phyloP scores from a whole-genome alignment of 2,888 invertebrate genomes.

The Ectobius pallidus region DNA sequence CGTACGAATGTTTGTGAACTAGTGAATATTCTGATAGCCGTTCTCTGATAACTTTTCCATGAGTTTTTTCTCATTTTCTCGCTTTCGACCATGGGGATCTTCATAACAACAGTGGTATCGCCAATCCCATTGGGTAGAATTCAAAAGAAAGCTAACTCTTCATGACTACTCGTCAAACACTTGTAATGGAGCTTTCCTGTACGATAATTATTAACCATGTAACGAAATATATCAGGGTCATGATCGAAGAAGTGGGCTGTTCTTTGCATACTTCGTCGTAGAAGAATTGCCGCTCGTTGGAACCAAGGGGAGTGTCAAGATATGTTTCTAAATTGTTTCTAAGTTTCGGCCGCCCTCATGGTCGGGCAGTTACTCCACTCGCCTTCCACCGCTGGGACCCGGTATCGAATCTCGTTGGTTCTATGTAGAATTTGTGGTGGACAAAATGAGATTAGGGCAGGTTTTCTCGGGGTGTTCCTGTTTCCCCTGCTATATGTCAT shows the following conservation, averaged over 20 bases:
- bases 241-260: conserved; percentile 99
- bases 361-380: too few relatives aligned
- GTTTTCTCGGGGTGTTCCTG: too few relatives aligned
- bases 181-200: conserved; percentile 99
- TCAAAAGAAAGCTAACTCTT: conserved; percentile 98
- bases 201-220: conserved; percentile 98
- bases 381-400: too few relatives aligned
- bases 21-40: conserved; percentile 87
- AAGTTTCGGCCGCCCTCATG: too few relatives aligned
- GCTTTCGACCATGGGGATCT: conserved; percentile 97
- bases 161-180: conserved; percentile 98
- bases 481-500: too few relatives aligned
- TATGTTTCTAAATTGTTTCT: conserved; percentile 98
- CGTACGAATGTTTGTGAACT: conserved; percentile 84
- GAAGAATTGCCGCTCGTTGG: conserved; percentile 98
- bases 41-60: conserved; percentile 95
- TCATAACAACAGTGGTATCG: conserved; percentile 99
- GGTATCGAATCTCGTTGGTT: too few relatives aligned
- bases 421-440: too few relatives aligned
- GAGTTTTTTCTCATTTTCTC: conserved; percentile 97
- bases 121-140: conserved; percentile 96
- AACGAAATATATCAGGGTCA: conserved; percentile 98
- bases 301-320: conserved; percentile 96
- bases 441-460: too few relatives aligned
- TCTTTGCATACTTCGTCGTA: conserved; percentile 98